Evolutionary conservation across 2,888 invertebrate genomes (phyloP).

Genomic region (Melinopterus prodromus): DNA sequence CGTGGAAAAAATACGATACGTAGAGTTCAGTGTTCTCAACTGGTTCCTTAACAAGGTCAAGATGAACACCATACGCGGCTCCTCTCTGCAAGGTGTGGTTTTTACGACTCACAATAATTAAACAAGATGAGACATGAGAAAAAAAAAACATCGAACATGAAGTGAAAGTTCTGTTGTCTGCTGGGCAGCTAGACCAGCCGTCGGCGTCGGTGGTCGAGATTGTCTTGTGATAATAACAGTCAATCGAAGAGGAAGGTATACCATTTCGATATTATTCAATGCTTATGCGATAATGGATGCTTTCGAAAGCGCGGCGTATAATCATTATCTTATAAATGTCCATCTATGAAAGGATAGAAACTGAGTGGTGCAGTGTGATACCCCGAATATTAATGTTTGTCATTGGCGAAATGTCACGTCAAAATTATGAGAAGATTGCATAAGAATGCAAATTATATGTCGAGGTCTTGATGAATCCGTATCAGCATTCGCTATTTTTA

Average conservation of each 20-base stretch:
- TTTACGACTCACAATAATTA: not conserved
- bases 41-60: conserved; percentile 4
- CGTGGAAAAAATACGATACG: not conserved
- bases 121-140: not conserved
- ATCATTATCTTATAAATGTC: not conserved
- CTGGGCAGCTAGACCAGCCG: not conserved
- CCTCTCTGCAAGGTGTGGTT: not conserved
- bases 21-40: not conserved
- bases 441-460: too few relatives aligned
- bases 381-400: too few relatives aligned
- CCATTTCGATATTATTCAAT: not conserved
- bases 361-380: not conserved
- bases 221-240: not conserved
- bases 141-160: not conserved
- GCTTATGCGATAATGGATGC: not conserved
- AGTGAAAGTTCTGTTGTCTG: conserved; percentile 4
- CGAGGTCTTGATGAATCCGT: too few relatives aligned
- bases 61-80: not conserved
- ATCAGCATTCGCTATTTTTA: too few relatives aligned
- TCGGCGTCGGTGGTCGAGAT: not conserved
- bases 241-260: not conserved
- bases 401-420: too few relatives aligned
- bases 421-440: too few relatives aligned
- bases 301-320: not conserved
- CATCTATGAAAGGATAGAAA: not conserved